These are phyloP conservation scores for Prosapia bicincta DNA, from an alignment of 2,888 invertebrate genomes.

Conservation along the genomic window DNA sequence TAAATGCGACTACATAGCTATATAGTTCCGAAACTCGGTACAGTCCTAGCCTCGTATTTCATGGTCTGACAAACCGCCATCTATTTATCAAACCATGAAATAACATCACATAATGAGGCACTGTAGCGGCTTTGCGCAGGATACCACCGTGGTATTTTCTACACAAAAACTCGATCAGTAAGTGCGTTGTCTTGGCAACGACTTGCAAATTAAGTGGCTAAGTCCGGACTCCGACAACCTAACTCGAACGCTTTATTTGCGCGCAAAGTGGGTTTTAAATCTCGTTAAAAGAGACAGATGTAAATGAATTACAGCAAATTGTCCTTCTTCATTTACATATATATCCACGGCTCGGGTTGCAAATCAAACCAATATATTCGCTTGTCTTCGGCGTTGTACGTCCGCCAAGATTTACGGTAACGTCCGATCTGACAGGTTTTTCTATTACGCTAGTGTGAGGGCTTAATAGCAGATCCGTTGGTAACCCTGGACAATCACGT, in stretches of 20 bases:
- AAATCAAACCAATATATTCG: neutral
- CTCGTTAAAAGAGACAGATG: neutral
- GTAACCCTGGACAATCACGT: neutral
- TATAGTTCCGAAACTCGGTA: too few species aligned
- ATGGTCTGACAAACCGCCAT: neutral
- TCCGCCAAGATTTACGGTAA: neutral
- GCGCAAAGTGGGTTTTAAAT: neutral
- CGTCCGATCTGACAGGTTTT: neutral
- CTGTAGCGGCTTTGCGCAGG: neutral
- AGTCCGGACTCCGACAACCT: neutral
- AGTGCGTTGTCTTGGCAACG: too few species aligned
- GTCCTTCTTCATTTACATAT: neutral
- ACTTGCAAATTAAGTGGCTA: neutral
- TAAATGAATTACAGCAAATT: neutral
- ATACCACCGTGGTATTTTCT: neutral
- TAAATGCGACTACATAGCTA: too few species aligned
- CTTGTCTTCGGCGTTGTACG: neutral
- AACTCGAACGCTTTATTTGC: neutral
- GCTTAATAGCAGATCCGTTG: neutral
- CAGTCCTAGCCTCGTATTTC: neutral
- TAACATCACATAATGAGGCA: neutral
- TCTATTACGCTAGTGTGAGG: neutral
- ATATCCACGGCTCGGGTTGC: neutral
- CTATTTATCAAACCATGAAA: conserved; percentile 1
- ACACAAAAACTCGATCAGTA: neutral